phyloP scores from a whole-genome alignment of 2,797 vertebrate genomes.

The Pogoniulus pusillus region DNA sequence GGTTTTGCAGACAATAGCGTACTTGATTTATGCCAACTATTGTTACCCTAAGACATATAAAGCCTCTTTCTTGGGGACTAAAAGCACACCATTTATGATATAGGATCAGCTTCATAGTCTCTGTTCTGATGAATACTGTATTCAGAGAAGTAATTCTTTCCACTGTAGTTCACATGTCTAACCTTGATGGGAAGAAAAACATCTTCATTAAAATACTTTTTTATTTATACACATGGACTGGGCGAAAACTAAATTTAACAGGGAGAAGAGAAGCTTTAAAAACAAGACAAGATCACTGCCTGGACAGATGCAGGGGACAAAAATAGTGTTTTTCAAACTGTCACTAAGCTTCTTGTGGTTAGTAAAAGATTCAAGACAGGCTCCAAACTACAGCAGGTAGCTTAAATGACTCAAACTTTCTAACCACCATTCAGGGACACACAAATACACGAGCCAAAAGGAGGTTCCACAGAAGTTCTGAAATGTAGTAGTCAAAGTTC shows the following conservation, averaged over 20 bases:
- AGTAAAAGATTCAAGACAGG: not conserved
- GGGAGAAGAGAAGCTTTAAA: not conserved
- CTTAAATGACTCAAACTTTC: not conserved
- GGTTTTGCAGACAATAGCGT: conserved; percentile 31
- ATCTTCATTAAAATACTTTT: not conserved
- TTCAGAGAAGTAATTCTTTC: conserved; percentile 2
- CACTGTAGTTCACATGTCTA: not conserved
- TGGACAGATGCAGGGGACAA: not conserved
- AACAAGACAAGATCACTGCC: not conserved
- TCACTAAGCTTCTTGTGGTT: not conserved
- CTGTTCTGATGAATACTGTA: conserved; percentile 39
- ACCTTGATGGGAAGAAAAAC: not conserved
- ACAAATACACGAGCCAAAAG: not conserved
- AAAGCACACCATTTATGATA: conserved; percentile 51
- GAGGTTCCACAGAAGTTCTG: not conserved
- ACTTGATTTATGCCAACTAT: conserved; percentile 51
- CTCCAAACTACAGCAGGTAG: not conserved
- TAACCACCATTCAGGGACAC: not conserved
- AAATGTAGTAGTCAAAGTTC: not conserved
- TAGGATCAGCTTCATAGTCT: conserved; percentile 42
- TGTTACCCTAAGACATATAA: conserved; percentile 45
- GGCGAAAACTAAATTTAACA: not conserved
- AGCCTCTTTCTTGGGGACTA: conserved; percentile 40
- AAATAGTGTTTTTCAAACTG: not conserved
- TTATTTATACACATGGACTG: not conserved